These are phyloP conservation scores for Gastrophysa polygoni DNA, from an alignment of 2,888 invertebrate species.

Conservation along the genomic window DNA sequence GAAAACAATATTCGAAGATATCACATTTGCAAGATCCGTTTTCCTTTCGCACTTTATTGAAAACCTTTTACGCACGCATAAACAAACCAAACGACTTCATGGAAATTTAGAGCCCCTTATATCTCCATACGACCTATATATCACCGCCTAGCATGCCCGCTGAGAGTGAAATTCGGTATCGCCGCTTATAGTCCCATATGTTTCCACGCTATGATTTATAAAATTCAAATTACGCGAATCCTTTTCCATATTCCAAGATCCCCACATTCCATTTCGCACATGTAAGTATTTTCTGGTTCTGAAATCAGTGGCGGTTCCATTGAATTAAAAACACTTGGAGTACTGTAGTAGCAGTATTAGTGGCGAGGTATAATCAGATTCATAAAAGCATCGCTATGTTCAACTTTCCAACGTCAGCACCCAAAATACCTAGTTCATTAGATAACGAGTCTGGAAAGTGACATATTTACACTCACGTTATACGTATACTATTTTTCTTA, in stretches of 20 bases:
- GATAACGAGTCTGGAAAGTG: too few relatives aligned
- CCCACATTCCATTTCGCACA: conserved; percentile 10
- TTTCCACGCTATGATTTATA: conserved; percentile 10
- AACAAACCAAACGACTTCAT: background rate
- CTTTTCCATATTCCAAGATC: background rate
- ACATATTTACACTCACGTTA: too few relatives aligned
- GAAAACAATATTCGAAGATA: too few relatives aligned
- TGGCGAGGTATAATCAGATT: too few relatives aligned
- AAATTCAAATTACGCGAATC: conserved; percentile 14
- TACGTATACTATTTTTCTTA: too few relatives aligned
- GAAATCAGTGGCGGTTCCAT: background rate
- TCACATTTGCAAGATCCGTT: background rate
- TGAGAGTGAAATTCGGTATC: background rate
- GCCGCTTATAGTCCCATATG: conserved; percentile 4
- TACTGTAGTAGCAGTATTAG: too few relatives aligned
- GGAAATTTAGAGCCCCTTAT: background rate
- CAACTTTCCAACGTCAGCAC: too few relatives aligned
- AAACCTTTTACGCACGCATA: background rate
- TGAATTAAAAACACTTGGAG: too few relatives aligned
- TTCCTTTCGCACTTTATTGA: background rate
- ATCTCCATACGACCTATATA: background rate
- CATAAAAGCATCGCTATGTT: too few relatives aligned
- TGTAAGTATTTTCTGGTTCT: background rate
- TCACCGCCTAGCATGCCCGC: conserved; percentile 1
- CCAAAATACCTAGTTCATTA: too few relatives aligned